Evolutionary conservation across 2,888 invertebrate species (phyloP).

Genomic region (Argyra leucocephala): DNA sequence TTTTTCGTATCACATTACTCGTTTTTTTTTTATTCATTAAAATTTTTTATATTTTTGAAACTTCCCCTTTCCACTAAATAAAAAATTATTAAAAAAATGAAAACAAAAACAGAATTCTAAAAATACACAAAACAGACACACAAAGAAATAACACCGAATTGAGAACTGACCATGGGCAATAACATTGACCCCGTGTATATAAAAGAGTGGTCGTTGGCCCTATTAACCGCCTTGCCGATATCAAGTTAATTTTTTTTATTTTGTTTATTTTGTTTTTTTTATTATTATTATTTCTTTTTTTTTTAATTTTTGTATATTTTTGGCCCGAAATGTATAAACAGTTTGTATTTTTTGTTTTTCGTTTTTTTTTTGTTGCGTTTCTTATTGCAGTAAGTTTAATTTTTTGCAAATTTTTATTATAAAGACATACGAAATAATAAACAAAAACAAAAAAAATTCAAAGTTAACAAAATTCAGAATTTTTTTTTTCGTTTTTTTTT

Average conservation of each 20-base stretch:
- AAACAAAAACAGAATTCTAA: not conserved
- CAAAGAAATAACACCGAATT: not conserved
- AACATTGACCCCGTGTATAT: constrained; percentile 22
- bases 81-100: not conserved
- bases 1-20: not conserved
- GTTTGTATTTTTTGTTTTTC: not conserved
- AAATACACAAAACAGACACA: constrained; percentile 2
- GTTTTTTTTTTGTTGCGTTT: not conserved
- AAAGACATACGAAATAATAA: too few relatives aligned
- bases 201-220: constrained; percentile 1
- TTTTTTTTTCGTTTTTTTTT: not conserved
- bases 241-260: not conserved
- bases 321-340: not conserved
- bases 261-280: not conserved
- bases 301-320: not conserved
- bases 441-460: too few relatives aligned
- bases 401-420: not conserved
- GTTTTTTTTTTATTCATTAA: not conserved
- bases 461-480: not conserved
- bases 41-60: not conserved
- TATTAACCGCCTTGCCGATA: not conserved
- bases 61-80: constrained; percentile 1
- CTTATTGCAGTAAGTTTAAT: not conserved
- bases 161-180: constrained; percentile 23
- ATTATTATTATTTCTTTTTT: not conserved